Evolutionary conservation across 2,797 vertebrate genomes (phyloP).

Genomic region (Parotocinclus haroldoi): DNA sequence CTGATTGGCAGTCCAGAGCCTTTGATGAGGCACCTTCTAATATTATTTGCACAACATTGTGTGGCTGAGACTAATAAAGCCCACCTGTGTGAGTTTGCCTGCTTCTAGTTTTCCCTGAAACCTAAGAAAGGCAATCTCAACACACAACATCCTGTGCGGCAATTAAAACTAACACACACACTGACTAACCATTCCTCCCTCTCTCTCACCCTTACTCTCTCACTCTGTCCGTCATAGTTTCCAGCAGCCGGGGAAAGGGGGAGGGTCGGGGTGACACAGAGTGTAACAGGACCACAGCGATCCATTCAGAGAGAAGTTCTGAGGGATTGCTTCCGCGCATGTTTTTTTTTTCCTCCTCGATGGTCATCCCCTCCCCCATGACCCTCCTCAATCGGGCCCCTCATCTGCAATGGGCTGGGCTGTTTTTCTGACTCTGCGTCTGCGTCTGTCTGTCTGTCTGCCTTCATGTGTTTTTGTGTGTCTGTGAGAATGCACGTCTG

Average conservation of each 20-base stretch:
- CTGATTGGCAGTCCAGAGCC: too few species aligned
- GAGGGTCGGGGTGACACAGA: conserved; percentile 44
- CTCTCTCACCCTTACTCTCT: conserved; percentile 40
- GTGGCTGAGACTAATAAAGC: conserved; percentile 37
- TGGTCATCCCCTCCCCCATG: conserved; percentile 65
- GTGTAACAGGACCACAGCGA: conserved; percentile 70
- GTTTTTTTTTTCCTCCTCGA: conserved; percentile 50
- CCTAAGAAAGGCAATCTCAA: conserved; percentile 43
- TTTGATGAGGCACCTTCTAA: too few species aligned
- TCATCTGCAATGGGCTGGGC: conserved; percentile 66
- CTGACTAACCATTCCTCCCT: conserved; percentile 9
- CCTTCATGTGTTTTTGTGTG: conserved; percentile 47
- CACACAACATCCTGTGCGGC: conserved; percentile 46
- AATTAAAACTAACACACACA: conserved; percentile 47
- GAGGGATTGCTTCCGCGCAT: conserved; percentile 64
- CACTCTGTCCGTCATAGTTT: conserved; percentile 71
- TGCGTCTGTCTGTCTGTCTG: conserved; percentile 50
- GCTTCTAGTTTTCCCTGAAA: conserved; percentile 38
- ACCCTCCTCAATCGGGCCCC: conserved; percentile 78
- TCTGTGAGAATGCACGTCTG: too few species aligned
- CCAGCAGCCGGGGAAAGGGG: conserved; percentile 62
- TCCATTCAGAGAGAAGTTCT: conserved; percentile 63
- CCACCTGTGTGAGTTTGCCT: conserved; percentile 41
- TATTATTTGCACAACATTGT: too few species aligned
- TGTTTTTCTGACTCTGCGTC: conserved; percentile 73